These are phyloP conservation scores for Poeciliopsis presidionis DNA, from an alignment of 2,797 vertebrate genomes.

Conservation along the genomic window DNA sequence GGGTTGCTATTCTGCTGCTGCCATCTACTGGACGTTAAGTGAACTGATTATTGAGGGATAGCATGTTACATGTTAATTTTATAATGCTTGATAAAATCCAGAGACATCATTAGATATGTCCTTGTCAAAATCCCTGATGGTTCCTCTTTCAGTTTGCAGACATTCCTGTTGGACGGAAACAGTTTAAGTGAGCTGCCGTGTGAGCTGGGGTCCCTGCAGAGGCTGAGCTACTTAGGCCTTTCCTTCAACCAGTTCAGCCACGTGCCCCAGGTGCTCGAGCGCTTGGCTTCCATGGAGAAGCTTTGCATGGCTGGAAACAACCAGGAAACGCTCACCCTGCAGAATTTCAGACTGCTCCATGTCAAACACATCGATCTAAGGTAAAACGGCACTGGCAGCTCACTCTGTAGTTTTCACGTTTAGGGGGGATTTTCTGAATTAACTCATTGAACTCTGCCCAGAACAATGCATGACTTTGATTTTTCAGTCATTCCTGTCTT, in stretches of 20 bases:
- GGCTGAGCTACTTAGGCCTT: conserved; percentile 90
- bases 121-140: background rate
- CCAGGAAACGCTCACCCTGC: conserved; percentile 84
- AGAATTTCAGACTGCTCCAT: conserved; percentile 87
- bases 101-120: background rate
- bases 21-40: conserved; percentile 66
- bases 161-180: conserved; percentile 95
- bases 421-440: background rate
- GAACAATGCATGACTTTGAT: background rate
- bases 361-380: conserved; percentile 94
- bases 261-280: conserved; percentile 90
- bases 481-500: conserved; percentile 5
- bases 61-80: background rate
- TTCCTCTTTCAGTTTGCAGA: conserved; percentile 87
- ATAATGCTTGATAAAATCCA: background rate
- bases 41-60: background rate
- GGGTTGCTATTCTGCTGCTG: conserved; percentile 52
- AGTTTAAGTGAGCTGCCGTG: conserved; percentile 88
- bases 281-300: conserved; percentile 88
- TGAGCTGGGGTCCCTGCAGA: conserved; percentile 89
- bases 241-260: conserved; percentile 94
- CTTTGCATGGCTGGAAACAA: conserved; percentile 97
- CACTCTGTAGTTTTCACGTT: background rate
- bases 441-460: background rate
- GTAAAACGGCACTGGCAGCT: conserved; percentile 65